phyloP scores from a whole-genome alignment of 2,888 invertebrate genomes.

The Thecocarcelia acutangulata region DNA sequence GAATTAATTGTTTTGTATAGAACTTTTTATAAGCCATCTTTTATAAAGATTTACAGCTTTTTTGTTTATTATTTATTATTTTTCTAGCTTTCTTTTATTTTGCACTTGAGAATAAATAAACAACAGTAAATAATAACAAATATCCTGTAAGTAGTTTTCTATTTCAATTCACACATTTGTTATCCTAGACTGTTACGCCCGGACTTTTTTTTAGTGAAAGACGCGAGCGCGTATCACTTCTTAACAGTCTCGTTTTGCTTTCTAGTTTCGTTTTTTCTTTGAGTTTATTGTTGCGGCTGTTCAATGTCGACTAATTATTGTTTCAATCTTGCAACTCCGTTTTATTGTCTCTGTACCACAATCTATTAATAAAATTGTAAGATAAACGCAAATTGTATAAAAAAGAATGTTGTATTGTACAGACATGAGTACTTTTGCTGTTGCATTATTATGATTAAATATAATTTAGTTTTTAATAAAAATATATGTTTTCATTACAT shows the following conservation, averaged over 20 bases:
- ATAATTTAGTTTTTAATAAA: conserved; percentile 47
- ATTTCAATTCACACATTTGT: conserved; percentile 53
- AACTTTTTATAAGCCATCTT: conserved; percentile 61
- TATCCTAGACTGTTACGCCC: conserved; percentile 56
- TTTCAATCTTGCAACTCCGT: conserved; percentile 79
- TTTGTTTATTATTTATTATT: conserved; percentile 13
- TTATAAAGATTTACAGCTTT: conserved; percentile 16
- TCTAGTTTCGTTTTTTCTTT: conserved; percentile 61
- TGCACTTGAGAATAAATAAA: not conserved
- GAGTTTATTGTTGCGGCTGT: conserved; percentile 73
- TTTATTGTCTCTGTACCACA: conserved; percentile 78
- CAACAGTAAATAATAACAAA: not conserved
- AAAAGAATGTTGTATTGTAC: conserved; percentile 17
- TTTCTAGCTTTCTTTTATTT: conserved; percentile 25
- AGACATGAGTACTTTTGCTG: conserved; percentile 27
- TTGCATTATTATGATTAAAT: conserved; percentile 63
- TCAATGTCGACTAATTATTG: conserved; percentile 80
- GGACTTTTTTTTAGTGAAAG: conserved; percentile 27
- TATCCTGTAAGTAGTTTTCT: not conserved
- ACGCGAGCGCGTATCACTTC: conserved; percentile 65
- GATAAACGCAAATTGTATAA: conserved; percentile 30
- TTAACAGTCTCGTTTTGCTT: conserved; percentile 4
- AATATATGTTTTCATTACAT: conserved; percentile 34
- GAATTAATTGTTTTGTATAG: conserved; percentile 53
- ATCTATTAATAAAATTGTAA: conserved; percentile 32